Percentiles rank a stretch among this genome's conserved stretches.
These are phyloP conservation scores for Poecilus cupreus DNA, from an alignment of 2,888 invertebrate species.

Conservation along the genomic window DNA sequence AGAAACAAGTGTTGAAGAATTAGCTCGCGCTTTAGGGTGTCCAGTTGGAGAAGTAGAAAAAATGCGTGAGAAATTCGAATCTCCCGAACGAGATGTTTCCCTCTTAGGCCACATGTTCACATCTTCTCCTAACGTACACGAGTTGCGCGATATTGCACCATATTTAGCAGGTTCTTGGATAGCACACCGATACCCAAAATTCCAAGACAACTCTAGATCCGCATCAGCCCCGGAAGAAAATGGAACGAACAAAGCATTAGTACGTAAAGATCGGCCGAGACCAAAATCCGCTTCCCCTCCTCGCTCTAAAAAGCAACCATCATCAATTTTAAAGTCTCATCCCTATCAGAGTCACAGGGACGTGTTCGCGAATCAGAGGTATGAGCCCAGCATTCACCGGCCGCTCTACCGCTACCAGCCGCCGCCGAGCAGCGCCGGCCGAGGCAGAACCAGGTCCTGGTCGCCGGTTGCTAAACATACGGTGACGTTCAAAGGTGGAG, in stretches of 20 bases:
- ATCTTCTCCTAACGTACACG: constrained; percentile 86
- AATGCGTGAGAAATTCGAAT: constrained; percentile 83
- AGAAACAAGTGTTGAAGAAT: constrained; percentile 67
- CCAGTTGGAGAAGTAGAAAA: constrained; percentile 83
- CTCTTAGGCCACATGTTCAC: constrained; percentile 86
- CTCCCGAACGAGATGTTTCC: constrained; percentile 75
- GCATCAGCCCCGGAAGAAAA: constrained; percentile 74
- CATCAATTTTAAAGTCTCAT: constrained; percentile 70
- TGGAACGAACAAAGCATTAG: constrained; percentile 67
- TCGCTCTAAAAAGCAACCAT: constrained; percentile 73
- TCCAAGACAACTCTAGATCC: constrained; percentile 81
- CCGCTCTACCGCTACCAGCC: constrained; percentile 87
- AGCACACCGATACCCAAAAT: constrained; percentile 85
- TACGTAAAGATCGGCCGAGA: constrained; percentile 71
- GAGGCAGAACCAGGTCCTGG: constrained; percentile 72
- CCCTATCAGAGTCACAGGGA: too few species aligned
- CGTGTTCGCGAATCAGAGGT: constrained; percentile 80
- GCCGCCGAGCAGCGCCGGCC: constrained; percentile 68
- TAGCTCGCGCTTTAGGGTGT: constrained; percentile 70
- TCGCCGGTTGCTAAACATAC: constrained; percentile 77
- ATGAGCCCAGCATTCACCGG: constrained; percentile 84
- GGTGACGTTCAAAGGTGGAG: constrained; percentile 84
- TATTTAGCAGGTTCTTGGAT: constrained; percentile 87
- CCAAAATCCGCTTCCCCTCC: constrained; percentile 74
- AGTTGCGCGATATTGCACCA: constrained; percentile 85